Conservation (phyloP, 2,797 vertebrate species). For the Rhabdomys pumilio region DNA sequence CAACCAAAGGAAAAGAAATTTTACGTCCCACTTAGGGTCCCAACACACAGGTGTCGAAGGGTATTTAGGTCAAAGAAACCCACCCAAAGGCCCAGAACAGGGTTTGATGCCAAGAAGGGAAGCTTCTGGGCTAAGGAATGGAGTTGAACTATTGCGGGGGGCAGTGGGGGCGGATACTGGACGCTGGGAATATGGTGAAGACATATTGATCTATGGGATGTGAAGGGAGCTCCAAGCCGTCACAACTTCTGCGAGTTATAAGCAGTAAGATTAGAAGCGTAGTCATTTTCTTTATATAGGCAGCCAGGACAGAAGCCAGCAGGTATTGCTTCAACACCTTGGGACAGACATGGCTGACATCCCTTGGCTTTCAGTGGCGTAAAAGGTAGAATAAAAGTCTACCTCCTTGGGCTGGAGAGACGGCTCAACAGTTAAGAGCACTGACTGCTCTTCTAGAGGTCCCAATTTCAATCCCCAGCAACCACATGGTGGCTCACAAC, state of each 20-base stretch:
- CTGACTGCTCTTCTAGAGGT: too few relatives aligned
- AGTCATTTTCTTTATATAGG: not conserved
- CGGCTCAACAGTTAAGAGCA: too few relatives aligned
- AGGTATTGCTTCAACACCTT: not conserved
- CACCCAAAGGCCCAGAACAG: not conserved
- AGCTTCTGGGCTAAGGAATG: not conserved
- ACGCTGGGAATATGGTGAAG: not conserved
- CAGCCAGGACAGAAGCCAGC: not conserved
- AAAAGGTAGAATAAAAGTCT: accelerated
- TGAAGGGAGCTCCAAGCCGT: not conserved
- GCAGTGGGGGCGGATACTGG: not conserved
- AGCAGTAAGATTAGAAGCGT: not conserved
- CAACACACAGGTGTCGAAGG: not conserved
- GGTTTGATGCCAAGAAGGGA: not conserved
- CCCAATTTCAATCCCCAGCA: too few relatives aligned
- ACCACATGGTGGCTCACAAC: too few relatives aligned
- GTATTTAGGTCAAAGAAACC: not conserved
- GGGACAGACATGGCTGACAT: not conserved
- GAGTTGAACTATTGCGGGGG: not conserved
- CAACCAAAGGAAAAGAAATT: not conserved
- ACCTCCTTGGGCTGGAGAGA: not conserved
- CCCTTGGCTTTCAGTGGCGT: not conserved
- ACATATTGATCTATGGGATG: not conserved
- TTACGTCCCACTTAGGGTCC: not conserved
- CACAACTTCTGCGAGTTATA: not conserved